These are phyloP conservation scores for Marmota monax DNA, from an alignment of 2,113 vertebrate species.

Conservation along the genomic window DNA sequence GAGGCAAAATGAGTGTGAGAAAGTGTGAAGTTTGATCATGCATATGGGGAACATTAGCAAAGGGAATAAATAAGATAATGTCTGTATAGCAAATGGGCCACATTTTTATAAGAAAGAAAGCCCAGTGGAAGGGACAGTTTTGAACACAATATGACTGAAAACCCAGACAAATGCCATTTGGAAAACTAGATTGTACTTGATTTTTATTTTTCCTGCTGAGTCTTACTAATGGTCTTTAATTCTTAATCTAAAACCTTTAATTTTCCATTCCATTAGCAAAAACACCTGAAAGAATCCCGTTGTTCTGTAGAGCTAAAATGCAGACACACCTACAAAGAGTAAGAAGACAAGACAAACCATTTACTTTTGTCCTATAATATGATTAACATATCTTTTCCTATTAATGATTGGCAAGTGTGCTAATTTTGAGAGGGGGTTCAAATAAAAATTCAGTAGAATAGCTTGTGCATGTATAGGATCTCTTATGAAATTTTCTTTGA, in stretches of 20 bases:
- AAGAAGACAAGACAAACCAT: not conserved
- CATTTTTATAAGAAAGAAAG: not conserved
- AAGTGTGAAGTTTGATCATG: constrained; percentile 59
- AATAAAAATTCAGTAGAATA: not conserved
- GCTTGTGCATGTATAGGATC: not conserved
- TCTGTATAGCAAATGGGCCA: constrained; percentile 11
- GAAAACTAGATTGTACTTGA: not conserved
- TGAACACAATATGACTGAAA: not conserved
- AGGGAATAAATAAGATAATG: constrained; percentile 35
- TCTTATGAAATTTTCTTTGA: not conserved
- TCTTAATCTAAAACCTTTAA: not conserved
- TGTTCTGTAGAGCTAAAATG: not conserved
- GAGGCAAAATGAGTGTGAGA: constrained; percentile 45
- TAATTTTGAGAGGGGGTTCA: not conserved
- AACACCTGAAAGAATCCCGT: not conserved
- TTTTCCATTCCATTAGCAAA: not conserved
- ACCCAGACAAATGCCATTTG: not conserved
- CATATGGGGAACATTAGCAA: constrained; percentile 53
- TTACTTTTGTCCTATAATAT: not conserved
- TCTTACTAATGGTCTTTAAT: not conserved
- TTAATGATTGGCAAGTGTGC: not conserved
- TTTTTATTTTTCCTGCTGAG: not conserved
- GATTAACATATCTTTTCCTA: not conserved
- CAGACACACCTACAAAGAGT: not conserved
- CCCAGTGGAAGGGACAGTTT: not conserved